Evolutionary conservation across 2,888 invertebrate genomes (phyloP), one percentile per base, ranked within the genome.

Genomic region (Stenodera caucasica): DNA sequence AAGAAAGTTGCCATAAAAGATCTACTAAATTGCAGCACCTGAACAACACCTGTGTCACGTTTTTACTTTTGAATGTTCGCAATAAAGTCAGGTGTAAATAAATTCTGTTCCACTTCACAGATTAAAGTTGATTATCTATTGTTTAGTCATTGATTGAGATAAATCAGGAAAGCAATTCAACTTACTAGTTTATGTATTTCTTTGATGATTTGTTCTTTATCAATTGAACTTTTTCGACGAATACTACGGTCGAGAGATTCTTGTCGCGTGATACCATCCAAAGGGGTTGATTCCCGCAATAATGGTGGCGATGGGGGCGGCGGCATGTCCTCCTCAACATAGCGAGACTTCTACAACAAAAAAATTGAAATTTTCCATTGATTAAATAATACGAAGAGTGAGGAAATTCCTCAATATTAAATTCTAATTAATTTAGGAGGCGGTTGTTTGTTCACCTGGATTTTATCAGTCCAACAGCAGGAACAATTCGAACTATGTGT

Each of bases 251-350:
- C 84, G 64, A 82, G 74, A 6, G 84, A 83, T 66, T 82, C 80
- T 65, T 81, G 81, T 70, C 81, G 77, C 49, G 75, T 72, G n/a
- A 70, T 50, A 49, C 70, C 67, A 67, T 75, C 77, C 53, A 72
- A 55, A 33, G 67, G 68, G n/a, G 68, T 67, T 12, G 67, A 63
- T 50, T 76, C 75, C 9, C 74, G 70, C 29, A 72, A 69, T 29
- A 71, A 80, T 21, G 84, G 84, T 30, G 84, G 84, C n/a, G 85
- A 83, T 29, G 83, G 82, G 2, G 83, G 83, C 32, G 83, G 81
- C 72, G 82, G 81, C 67, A 82, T 83, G 59, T 84, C 84, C 60
- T 82, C 83, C 53, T 78, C 78, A 49, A 77, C 77, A 73, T 82
- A 84, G 58, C 83, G 82, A 50, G 82, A 79, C 76, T 84, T 84